Evolutionary conservation across 2,888 invertebrate species (phyloP), one percentile per base, ranked within the genome.

Genomic region (Linyphia triangularis): DNA sequence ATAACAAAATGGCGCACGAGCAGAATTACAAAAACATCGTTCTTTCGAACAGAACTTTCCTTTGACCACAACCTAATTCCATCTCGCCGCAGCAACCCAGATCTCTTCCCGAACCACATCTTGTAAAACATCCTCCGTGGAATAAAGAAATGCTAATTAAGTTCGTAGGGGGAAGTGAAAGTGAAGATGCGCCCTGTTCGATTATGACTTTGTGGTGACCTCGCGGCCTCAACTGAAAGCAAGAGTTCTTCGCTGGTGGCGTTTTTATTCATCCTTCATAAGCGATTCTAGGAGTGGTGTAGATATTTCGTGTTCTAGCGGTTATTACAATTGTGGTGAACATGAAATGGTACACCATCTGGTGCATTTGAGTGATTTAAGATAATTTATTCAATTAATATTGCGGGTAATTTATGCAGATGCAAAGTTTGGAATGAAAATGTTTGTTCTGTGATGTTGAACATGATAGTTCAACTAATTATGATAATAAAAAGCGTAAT

Each of bases 181-280:
- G 22, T 22, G 43, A 43, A 70, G 70, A 73, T 13, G 59, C 28
- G 28, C 30, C 57, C 26, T 26, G 5, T 59, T 59, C 43, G 70
- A 70, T 73, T 73, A 57, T 59, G 73, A 77, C 61, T 33, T 28
- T 30, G n/a, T 33, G n/a, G n/a, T 33, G 77, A 77, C 63, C 77
- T 26, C 26, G 5, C 61, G 77, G 61, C 61, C 22, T 22, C 28
- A 24, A 24, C 28, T 30, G 30, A 73, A 59, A 73, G 37, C 13
- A 51, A n/a, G n/a, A 9, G 51, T 51, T 51, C n/a, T 77, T 61
- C 24, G 61, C 61, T 2, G 61, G 24, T 33, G 61, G 30, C 24
- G 61, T n/a, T 33, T 24, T 61, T n/a, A n/a, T 30, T 63, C 77
- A 77, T 63, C 77, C 24, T 59, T 40, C 61, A 77, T 77, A 37